Conservation (phyloP, 1,140 invertebrate genomes). For the Anagrus nilaparvatae region DNA sequence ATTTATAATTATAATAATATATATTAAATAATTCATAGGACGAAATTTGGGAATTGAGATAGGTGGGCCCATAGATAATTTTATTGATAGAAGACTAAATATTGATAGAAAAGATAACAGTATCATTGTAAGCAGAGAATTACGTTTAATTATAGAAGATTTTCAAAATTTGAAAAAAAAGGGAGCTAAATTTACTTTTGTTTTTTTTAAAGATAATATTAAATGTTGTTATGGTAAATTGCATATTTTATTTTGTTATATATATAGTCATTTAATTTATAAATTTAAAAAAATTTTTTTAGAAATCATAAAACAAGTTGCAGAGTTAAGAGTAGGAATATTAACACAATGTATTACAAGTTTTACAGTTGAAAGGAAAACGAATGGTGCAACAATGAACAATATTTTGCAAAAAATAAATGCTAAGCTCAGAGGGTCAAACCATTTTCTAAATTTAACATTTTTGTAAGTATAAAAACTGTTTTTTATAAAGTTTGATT, state of each 20-base stretch:
- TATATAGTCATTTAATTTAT: too few species aligned
- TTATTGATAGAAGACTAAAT: too few species aligned
- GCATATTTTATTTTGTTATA: constrained; percentile 2
- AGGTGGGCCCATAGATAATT: constrained; percentile 11
- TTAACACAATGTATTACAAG: constrained; percentile 74
- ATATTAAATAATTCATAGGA: constrained; percentile 11
- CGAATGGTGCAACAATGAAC: constrained; percentile 36
- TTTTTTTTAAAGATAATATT: constrained; percentile 41
- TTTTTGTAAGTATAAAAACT: constrained; percentile 15
- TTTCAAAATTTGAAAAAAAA: constrained; percentile 16
- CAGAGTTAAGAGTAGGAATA: constrained; percentile 63
- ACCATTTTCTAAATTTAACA: constrained; percentile 50
- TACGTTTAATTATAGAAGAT: too few species aligned
- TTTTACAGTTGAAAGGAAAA: constrained; percentile 41
- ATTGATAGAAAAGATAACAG: background rate
- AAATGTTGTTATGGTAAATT: constrained; percentile 39
- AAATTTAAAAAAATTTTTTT: constrained; percentile 8
- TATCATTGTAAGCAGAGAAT: background rate
- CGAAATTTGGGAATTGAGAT: constrained; percentile 21
- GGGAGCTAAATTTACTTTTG: constrained; percentile 41
- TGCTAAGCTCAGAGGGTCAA: constrained; percentile 75
- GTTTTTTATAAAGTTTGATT: too few species aligned
- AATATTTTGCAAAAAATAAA: constrained; percentile 82
- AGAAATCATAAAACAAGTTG: constrained; percentile 57
- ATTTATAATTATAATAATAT: too few species aligned